Conservation (phyloP, 2,113 vertebrate species). For the Onychostoma macrolepis region DNA sequence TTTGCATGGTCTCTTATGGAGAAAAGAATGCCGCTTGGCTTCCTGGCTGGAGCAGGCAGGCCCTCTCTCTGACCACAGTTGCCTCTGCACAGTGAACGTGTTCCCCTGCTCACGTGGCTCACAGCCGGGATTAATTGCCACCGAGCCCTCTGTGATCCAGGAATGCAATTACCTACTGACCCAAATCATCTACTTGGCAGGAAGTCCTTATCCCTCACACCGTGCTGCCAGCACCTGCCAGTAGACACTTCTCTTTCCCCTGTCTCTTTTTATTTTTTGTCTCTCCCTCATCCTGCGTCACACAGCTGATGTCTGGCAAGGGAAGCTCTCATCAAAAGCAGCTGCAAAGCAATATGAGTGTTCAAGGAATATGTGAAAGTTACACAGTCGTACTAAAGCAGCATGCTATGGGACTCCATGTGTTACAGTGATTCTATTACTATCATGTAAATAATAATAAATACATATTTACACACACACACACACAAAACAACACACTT, state of each 20-base stretch:
- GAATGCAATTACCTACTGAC: conserved; percentile 78
- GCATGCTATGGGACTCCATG: neutral
- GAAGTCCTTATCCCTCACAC: conserved; percentile 56
- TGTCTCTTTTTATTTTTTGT: conserved; percentile 32
- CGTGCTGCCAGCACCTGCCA: conserved; percentile 55
- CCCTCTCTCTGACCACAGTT: neutral
- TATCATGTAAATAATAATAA: no score
- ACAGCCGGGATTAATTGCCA: conserved; percentile 71
- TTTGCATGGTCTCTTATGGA: neutral
- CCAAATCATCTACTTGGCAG: conserved; percentile 72
- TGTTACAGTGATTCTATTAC: neutral
- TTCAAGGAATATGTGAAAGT: neutral
- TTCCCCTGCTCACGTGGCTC: conserved; percentile 60
- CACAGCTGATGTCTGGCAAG: neutral
- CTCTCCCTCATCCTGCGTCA: conserved; percentile 7
- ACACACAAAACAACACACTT: no score
- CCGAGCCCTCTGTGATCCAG: conserved; percentile 67
- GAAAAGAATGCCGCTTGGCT: neutral
- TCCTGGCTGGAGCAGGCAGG: conserved; percentile 7
- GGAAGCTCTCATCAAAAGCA: conserved; percentile 1
- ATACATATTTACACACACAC: no score
- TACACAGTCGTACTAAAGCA: neutral
- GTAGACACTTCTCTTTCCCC: conserved; percentile 18
- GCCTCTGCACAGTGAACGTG: conserved; percentile 49
- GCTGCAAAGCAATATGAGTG: conserved; percentile 10